These are phyloP conservation scores for Lindbergichthys nudifrons DNA, from an alignment of 2,797 vertebrate genomes.

Conservation along the genomic window DNA sequence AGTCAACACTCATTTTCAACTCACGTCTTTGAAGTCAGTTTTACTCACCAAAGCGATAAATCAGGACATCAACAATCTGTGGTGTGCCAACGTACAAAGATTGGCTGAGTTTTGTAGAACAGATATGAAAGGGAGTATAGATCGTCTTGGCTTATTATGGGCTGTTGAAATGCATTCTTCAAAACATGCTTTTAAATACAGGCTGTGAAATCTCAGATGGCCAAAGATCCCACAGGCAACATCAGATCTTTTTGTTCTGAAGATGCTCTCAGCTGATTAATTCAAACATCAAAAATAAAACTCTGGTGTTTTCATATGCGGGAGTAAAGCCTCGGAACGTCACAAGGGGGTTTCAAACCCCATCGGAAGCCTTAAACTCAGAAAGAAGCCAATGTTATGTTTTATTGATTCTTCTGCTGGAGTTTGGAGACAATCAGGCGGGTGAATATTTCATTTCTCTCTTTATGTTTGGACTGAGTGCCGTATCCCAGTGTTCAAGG, in stretches of 20 bases:
- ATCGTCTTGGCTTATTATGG: conserved; percentile 72
- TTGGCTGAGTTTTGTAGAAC: conserved; percentile 54
- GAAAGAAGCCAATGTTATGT: conserved; percentile 76
- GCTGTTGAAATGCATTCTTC: conserved; percentile 73
- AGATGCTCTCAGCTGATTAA: conserved; percentile 83
- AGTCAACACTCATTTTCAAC: conserved; percentile 54
- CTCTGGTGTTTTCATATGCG: conserved; percentile 75
- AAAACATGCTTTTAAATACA: conserved; percentile 81
- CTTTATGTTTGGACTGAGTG: conserved; percentile 77
- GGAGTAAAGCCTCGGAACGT: conserved; percentile 70
- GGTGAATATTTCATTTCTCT: conserved; percentile 80
- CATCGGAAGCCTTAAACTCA: conserved; percentile 79
- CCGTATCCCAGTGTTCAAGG: conserved; percentile 72
- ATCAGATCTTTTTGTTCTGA: conserved; percentile 83
- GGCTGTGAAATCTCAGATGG: conserved; percentile 78
- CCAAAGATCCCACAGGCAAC: conserved; percentile 78
- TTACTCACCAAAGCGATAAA: conserved; percentile 49
- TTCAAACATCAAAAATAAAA: conserved; percentile 85
- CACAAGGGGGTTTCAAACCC: conserved; percentile 77
- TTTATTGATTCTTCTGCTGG: conserved; percentile 84
- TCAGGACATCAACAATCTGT: conserved; percentile 58
- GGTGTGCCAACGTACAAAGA: conserved; percentile 31
- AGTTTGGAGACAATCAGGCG: conserved; percentile 82
- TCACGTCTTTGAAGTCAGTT: conserved; percentile 58
- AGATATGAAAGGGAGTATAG: conserved; percentile 57